Percentiles rank a stretch among this genome's conserved stretches.
Conservation (phyloP, 2,888 invertebrate genomes). For the Drosophila ustulata region DNA sequence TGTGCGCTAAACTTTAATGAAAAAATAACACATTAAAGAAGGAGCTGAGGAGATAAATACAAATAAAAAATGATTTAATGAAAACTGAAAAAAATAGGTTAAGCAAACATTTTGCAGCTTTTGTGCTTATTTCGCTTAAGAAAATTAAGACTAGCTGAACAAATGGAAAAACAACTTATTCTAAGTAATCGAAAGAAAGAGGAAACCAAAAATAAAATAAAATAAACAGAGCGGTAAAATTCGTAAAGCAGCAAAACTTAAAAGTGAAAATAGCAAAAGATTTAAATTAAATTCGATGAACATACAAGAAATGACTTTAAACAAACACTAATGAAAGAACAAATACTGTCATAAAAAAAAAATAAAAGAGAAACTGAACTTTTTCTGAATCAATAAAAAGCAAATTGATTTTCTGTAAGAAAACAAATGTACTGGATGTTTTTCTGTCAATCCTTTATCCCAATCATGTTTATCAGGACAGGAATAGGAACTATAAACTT, state of each 20-base stretch:
- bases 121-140: constrained; percentile 81
- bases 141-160: constrained; percentile 80
- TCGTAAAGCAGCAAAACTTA: constrained; percentile 36
- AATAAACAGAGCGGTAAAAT: constrained; percentile 30
- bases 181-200: constrained; percentile 60
- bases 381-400: constrained; percentile 84
- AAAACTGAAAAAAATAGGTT: constrained; percentile 63
- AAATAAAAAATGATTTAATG: constrained; percentile 27
- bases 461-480: too few species aligned
- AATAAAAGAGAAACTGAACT: constrained; percentile 63
- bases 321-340: constrained; percentile 43
- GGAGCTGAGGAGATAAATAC: constrained; percentile 51
- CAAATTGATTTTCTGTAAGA: constrained; percentile 85
- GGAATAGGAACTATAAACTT: too few species aligned
- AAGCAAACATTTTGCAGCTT: constrained; percentile 81
- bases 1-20: constrained; percentile 72
- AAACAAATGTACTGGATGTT: constrained; percentile 65
- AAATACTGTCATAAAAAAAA: constrained; percentile 63
- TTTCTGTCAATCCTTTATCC: background rate
- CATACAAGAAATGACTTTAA: constrained; percentile 59
- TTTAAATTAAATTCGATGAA: constrained; percentile 48
- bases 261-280: constrained; percentile 72
- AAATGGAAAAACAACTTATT: constrained; percentile 57
- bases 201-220: constrained; percentile 14
- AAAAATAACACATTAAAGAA: constrained; percentile 74